These are phyloP conservation scores for Brachyptera putata DNA, from an alignment of 2,888 invertebrate species.

Conservation along the genomic window DNA sequence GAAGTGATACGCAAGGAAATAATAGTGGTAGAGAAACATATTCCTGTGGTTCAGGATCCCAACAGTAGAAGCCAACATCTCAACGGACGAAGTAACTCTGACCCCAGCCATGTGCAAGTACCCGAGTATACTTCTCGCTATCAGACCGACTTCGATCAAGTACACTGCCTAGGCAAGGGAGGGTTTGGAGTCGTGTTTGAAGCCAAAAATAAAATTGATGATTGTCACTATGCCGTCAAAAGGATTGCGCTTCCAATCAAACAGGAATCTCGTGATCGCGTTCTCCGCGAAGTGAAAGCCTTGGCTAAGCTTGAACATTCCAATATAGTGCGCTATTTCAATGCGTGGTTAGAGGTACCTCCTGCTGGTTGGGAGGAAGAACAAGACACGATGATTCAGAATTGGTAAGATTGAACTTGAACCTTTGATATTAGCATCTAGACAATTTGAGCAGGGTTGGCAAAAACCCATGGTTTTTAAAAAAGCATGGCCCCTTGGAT, in stretches of 20 bases:
- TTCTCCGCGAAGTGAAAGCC: conserved; percentile 91
- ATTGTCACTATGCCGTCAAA: conserved; percentile 92
- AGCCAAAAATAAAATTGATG: conserved; percentile 89
- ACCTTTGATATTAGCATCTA: too few species aligned
- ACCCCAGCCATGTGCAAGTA: conserved; percentile 39
- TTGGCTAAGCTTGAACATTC: conserved; percentile 91
- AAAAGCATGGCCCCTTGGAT: too few species aligned
- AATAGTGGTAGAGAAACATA: conserved; percentile 45
- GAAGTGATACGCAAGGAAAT: conserved; percentile 39
- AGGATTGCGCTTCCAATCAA: conserved; percentile 79
- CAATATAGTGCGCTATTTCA: conserved; percentile 92
- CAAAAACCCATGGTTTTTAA: too few species aligned
- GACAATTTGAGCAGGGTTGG: too few species aligned
- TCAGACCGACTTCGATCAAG: conserved; percentile 70
- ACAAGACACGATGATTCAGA: conserved; percentile 62
- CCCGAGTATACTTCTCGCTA: conserved; percentile 60
- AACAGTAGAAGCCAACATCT: conserved; percentile 40
- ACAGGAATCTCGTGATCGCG: conserved; percentile 75
- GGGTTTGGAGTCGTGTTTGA: conserved; percentile 97
- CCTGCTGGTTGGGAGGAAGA: conserved; percentile 83
- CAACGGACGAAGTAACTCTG: conserved; percentile 40
- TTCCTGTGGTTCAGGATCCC: conserved; percentile 36
- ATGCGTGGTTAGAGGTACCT: conserved; percentile 93
- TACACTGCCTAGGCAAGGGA: conserved; percentile 79
- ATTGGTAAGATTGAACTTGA: conserved; percentile 43